A percentile compares a stretch with the other conserved stretches of the same genome.
phyloP scores from a whole-genome alignment of 2,888 invertebrate genomes.

The Leptinotarsa tumamoca region DNA sequence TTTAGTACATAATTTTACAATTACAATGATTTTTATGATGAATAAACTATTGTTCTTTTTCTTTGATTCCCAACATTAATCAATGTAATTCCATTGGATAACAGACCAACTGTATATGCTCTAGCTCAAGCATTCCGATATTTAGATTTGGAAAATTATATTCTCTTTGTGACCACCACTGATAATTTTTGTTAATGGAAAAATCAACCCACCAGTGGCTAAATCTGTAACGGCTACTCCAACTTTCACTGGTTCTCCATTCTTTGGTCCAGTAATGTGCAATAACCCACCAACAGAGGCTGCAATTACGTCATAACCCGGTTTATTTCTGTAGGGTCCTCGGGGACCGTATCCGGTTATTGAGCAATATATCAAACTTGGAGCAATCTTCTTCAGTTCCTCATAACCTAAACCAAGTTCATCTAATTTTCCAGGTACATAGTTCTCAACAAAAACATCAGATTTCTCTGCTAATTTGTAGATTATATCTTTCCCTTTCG shows the following conservation, averaged over 20 bases:
- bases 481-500: conserved; percentile 74
- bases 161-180: not conserved
- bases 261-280: conserved; percentile 87
- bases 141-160: no score
- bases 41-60: no score
- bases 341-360: conserved; percentile 90
- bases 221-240: conserved; percentile 95
- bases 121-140: no score
- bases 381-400: conserved; percentile 76
- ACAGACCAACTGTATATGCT: no score
- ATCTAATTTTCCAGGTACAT: conserved; percentile 88
- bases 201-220: conserved; percentile 74
- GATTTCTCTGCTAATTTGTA: conserved; percentile 80
- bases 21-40: no score
- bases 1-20: no score
- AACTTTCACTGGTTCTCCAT: conserved; percentile 89
- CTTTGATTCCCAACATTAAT: no score
- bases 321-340: conserved; percentile 87
- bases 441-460: conserved; percentile 95
- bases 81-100: no score
- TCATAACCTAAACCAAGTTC: conserved; percentile 84
- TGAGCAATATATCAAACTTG: conserved; percentile 91
- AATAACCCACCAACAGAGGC: conserved; percentile 92
- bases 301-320: conserved; percentile 98
- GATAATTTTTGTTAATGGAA: not conserved